These are phyloP conservation scores for Epistrophella euchroma DNA, from an alignment of 2,888 invertebrate species.

Conservation along the genomic window DNA sequence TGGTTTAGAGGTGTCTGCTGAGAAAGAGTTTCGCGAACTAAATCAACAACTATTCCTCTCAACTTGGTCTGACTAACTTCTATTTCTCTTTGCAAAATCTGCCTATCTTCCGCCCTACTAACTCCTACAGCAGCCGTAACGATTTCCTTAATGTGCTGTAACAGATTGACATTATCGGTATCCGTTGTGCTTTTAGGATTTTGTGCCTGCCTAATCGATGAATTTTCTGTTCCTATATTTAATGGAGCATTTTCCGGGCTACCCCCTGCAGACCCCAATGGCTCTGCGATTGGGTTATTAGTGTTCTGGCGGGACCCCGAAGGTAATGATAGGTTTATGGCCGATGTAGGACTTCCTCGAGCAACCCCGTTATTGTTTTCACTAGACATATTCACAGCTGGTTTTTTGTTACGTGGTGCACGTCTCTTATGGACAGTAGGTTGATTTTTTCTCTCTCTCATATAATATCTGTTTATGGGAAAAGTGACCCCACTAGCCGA, in stretches of 20 bases:
- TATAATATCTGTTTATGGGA: not conserved
- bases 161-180: not conserved
- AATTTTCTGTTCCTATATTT: too few species aligned
- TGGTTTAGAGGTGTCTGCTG: not conserved
- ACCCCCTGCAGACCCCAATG: too few species aligned
- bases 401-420: not conserved
- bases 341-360: not conserved
- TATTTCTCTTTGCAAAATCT: not conserved
- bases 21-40: too few species aligned
- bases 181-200: not conserved
- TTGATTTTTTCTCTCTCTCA: not conserved
- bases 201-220: not conserved
- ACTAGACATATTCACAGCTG: not conserved
- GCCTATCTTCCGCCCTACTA: not conserved
- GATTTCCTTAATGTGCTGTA: too few species aligned
- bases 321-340: not conserved
- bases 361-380: not conserved
- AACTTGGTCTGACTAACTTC: too few species aligned
- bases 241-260: too few species aligned
- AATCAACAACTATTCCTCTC: too few species aligned
- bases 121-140: not conserved
- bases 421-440: not conserved
- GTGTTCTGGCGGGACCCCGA: not conserved
- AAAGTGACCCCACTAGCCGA: too few species aligned
- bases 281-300: not conserved